Evolutionary conservation across 1,140 invertebrate genomes (phyloP), one percentile per base, ranked within the genome.

Genomic region (Agrypnia vestita): DNA sequence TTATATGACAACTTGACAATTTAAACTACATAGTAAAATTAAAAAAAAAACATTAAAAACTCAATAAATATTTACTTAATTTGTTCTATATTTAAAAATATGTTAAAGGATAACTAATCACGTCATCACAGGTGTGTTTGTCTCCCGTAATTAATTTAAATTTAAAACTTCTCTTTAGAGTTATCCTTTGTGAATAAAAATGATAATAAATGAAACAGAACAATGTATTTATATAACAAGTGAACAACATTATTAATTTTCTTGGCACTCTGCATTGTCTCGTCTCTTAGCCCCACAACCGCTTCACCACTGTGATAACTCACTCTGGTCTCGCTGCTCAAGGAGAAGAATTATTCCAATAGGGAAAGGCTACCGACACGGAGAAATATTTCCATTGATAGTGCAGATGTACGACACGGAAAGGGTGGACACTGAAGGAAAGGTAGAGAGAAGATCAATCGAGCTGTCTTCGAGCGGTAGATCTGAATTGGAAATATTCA

Each of bases 361-460:
- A 59, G 55, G 9, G 15, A 59, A 59, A 15, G 15, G n/a, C 55
- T 21, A 17, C 55, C 12, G n/a, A 62, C 49, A 64, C n/a, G 19
- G 61, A 64, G 12, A 12, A 64, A 64, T 15, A 43, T 64, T 35
- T 35, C 12, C 19, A 64, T 25, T 69, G 64, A 69, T 69, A 43
- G 15, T 44, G 43, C 44, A 47, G 44, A 69, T 46, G 10, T 35
- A 21, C 64, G 44, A 69, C 64, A 17, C n/a, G 44, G 15, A 69
- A 69, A 47, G 15, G 64, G 64, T 46, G 64, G 64, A 69, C n/a
- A 13, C 10, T 7, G 15, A 21, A n/a, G 21, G 17, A 69, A 47
- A 69, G 64, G 64, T 69, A 69, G 46, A 69, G 44, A 49, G 64
- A 47, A 69, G 25, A 21, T 35, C 11, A 44, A 69, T 10, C 44